Conservation (phyloP, 2,888 invertebrate species). For the Nemotelus nigrinus region DNA sequence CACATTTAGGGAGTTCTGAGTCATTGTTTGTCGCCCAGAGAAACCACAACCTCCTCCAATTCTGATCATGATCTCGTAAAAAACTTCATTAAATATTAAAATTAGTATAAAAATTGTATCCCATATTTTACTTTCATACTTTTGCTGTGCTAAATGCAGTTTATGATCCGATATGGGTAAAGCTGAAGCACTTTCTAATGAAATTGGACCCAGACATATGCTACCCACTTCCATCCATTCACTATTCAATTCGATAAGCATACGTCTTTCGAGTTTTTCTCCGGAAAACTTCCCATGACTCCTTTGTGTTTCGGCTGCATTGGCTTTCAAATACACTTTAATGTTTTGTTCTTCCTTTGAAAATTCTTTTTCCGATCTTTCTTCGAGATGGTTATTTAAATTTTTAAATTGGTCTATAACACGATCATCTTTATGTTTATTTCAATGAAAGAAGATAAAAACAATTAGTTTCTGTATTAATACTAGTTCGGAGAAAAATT, state of each 20-base stretch:
- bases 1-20: conserved; percentile 79
- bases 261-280: conserved; percentile 21
- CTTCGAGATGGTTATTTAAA: conserved; percentile 21
- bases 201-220: conserved; percentile 87
- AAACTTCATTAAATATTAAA: conserved; percentile 64
- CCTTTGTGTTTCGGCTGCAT: conserved; percentile 59
- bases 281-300: conserved; percentile 54
- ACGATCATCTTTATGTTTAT: conserved; percentile 62
- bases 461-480: too few species aligned
- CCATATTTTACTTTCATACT: conserved; percentile 63
- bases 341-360: conserved; percentile 25
- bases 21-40: conserved; percentile 78
- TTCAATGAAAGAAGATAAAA: conserved; percentile 56
- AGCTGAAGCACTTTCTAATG: conserved; percentile 89
- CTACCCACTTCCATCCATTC: conserved; percentile 94
- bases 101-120: not conserved
- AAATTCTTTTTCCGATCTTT: not conserved
- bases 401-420: conserved; percentile 53
- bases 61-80: conserved; percentile 83
- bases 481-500: too few species aligned
- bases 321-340: conserved; percentile 59
- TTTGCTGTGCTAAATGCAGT: conserved; percentile 81
- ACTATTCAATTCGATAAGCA: conserved; percentile 66
- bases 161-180: conserved; percentile 80
- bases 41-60: conserved; percentile 91